Evolutionary conservation across 2,888 invertebrate species (phyloP), one percentile per base, ranked within the genome.

Genomic region (Hypselothyrea guttata): DNA sequence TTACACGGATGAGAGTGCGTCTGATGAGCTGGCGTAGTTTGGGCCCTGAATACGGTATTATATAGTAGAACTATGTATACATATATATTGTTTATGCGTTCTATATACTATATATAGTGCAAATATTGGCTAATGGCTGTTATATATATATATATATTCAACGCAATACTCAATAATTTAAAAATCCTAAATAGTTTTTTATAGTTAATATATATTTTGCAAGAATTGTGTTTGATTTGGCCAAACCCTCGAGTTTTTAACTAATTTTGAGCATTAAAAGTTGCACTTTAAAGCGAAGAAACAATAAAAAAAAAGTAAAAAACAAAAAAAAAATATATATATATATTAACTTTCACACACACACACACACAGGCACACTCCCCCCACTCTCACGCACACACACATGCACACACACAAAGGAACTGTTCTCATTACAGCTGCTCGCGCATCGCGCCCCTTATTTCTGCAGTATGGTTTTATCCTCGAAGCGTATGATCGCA

Each of bases 401-500:
- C 34, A 55, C 38, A 47, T 60, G 63, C 34, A 63, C 62, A 65
- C 61, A 46, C 47, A 44, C 52, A 77, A 77, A 78, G 78, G 78
- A 78, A 78, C 78, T 84, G 68, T 70, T 63, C 41, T 53, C 47
- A 47, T 31, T 37, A 56, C 40, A 46, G 33, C 4, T 22, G 27
- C 7, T 1, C 16, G 9, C 3, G 12, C 18, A 42, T 16, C 22
- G 27, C 38, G 37, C 27, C 30, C 12, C 41, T 75, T 82, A 88
- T 71, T 88, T 88, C 37, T 81, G 88, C 46, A 85, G 62, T 81
- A 89, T 88, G 84, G 79, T 88, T 83, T 84, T 88, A 56, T 90
- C 89, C 75, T 90, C 90, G 49, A 82, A 89, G 47, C 89, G 89
- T 56, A 90, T 86, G 62, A 90, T 87, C 58, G 90, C 89, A 79